These are phyloP conservation scores for Amyelois transitella DNA, from an alignment of 1,140 invertebrate genomes.

Conservation along the genomic window DNA sequence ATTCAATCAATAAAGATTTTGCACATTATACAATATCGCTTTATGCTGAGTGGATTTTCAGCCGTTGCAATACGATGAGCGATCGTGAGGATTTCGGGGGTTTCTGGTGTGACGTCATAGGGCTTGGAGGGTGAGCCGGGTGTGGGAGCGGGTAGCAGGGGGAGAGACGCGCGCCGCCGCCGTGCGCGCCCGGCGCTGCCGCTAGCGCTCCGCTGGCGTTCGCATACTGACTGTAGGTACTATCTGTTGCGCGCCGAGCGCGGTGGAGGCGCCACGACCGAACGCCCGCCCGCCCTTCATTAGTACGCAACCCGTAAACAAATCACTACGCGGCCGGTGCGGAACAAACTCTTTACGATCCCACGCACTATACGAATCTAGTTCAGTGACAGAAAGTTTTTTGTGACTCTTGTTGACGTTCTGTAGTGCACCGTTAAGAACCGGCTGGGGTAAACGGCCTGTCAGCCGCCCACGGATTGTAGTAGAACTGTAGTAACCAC, in stretches of 20 bases:
- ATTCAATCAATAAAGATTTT: background rate
- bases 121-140: constrained; percentile 21
- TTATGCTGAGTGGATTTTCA: constrained; percentile 13
- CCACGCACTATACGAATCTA: constrained; percentile 3
- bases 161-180: constrained; percentile 38
- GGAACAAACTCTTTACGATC: constrained; percentile 12
- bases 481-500: constrained; percentile 46
- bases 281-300: constrained; percentile 31
- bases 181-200: constrained; percentile 29
- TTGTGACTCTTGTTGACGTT: constrained; percentile 23
- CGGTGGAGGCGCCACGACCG: constrained; percentile 40
- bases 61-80: constrained; percentile 38
- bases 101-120: constrained; percentile 55
- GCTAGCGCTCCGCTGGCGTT: constrained; percentile 13
- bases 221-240: constrained; percentile 39
- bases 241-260: constrained; percentile 58
- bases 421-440: constrained; percentile 19
- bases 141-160: constrained; percentile 29
- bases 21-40: constrained; percentile 9
- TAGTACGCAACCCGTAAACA: constrained; percentile 29
- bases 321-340: constrained; percentile 23
- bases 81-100: constrained; percentile 50
- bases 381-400: constrained; percentile 18
- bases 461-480: constrained; percentile 46
- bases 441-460: constrained; percentile 35